Evolutionary conservation across 2,797 vertebrate genomes (phyloP).

Genomic region (Pachyuromys duprasi): DNA sequence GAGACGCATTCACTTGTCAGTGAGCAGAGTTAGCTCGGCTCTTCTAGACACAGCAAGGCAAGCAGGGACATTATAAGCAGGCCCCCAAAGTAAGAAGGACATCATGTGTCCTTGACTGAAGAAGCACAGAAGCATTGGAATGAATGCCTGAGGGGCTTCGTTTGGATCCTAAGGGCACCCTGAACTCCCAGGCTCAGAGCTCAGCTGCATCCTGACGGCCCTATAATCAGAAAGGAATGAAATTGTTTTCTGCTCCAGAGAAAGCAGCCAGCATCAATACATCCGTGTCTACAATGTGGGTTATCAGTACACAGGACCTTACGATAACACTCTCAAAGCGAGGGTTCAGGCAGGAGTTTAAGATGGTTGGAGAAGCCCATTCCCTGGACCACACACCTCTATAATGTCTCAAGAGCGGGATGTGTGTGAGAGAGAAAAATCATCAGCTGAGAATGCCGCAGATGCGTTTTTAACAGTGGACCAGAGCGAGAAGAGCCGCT

Average conservation of each 20-base stretch:
- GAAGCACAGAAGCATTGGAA: background rate
- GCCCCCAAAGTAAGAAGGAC: background rate
- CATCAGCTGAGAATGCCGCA: background rate
- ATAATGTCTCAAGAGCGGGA: background rate
- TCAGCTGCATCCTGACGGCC: background rate
- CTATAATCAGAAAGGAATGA: background rate
- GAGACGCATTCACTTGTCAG: background rate
- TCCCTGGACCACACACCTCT: background rate
- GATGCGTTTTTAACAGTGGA: background rate
- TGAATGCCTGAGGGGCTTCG: background rate
- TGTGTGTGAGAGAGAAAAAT: background rate
- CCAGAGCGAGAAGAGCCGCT: background rate
- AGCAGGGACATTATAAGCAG: background rate
- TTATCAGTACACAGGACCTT: background rate
- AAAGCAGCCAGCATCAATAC: background rate
- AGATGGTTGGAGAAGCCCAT: background rate
- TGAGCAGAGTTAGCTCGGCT: background rate
- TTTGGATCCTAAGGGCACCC: background rate
- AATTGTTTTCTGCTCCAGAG: rapidly evolving
- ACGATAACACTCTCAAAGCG: background rate
- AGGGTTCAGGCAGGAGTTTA: background rate
- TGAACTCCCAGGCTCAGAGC: background rate
- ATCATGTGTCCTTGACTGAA: background rate
- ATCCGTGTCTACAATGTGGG: background rate
- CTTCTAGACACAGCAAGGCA: background rate